phyloP scores from a whole-genome alignment of 35 echinoderm and acorn worm species.

The Heliocidaris erythrogramma region DNA sequence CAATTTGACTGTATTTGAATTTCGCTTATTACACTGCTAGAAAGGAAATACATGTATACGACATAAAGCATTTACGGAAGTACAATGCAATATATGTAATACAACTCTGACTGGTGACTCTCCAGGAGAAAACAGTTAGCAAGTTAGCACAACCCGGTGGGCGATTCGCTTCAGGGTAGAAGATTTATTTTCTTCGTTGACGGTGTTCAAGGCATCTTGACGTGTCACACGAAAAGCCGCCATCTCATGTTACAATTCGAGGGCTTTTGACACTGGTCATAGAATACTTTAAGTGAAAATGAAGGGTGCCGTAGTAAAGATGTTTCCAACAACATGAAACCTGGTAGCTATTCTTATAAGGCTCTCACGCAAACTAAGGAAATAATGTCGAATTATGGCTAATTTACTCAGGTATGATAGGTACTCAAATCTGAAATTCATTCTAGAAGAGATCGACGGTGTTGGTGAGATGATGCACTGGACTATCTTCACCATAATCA shows the following conservation, averaged over 20 bases:
- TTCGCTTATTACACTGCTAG: too few relatives aligned
- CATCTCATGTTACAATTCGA: neutral
- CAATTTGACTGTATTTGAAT: too few relatives aligned
- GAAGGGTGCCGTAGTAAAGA: neutral
- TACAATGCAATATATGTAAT: too few relatives aligned
- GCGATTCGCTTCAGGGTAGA: neutral
- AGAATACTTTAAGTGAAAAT: neutral
- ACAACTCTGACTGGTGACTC: neutral
- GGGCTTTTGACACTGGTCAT: neutral
- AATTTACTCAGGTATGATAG: neutral
- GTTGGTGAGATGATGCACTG: too few relatives aligned
- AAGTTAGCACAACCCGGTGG: neutral
- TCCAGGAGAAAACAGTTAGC: neutral
- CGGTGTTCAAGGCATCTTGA: neutral
- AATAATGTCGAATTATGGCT: neutral
- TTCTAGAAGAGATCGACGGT: too few relatives aligned
- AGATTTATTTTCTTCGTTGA: neutral
- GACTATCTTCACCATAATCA: too few relatives aligned
- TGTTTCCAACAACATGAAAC: neutral
- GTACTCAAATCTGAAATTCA: neutral
- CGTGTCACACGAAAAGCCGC: neutral
- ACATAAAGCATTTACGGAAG: too few relatives aligned
- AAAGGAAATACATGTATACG: too few relatives aligned
- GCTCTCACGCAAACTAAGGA: neutral
- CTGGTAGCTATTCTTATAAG: neutral